Evolutionary conservation across 2,797 vertebrate species (phyloP).

Genomic region (Spea hammondii): DNA sequence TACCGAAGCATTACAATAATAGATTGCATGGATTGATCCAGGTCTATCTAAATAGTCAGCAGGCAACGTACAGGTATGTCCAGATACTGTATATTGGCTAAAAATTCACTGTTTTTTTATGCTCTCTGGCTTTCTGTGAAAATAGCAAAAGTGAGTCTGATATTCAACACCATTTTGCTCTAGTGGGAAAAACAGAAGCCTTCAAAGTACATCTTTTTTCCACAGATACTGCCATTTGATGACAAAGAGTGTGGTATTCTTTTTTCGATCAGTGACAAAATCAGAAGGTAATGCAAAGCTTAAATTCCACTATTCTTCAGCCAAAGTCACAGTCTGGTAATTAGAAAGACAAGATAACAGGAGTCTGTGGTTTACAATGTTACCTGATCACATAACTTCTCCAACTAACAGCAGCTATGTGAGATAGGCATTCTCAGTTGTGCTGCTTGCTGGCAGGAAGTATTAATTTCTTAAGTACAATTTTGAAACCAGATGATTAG

Average conservation of each 20-base stretch:
- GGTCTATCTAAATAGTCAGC: background rate
- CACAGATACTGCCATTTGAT: constrained; percentile 33
- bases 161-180: constrained; percentile 1
- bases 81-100: background rate
- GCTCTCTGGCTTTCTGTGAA: constrained; percentile 23
- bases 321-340: constrained; percentile 46
- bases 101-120: background rate
- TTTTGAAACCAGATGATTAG: constrained; percentile 52
- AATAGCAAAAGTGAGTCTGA: constrained; percentile 12
- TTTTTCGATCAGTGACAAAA: constrained; percentile 45
- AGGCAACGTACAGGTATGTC: background rate
- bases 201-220: constrained; percentile 35
- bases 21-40: background rate
- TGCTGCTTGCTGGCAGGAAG: constrained; percentile 42
- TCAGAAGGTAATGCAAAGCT: constrained; percentile 30
- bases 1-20: background rate
- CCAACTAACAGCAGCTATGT: constrained; percentile 34
- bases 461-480: constrained; percentile 53
- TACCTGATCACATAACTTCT: constrained; percentile 40
- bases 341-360: constrained; percentile 50
- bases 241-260: constrained; percentile 19
- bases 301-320: constrained; percentile 31
- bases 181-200: background rate
- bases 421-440: constrained; percentile 25
- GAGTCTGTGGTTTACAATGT: constrained; percentile 46